phyloP scores from a whole-genome alignment of 1,140 invertebrate species.

The Agrilus planipennis region DNA sequence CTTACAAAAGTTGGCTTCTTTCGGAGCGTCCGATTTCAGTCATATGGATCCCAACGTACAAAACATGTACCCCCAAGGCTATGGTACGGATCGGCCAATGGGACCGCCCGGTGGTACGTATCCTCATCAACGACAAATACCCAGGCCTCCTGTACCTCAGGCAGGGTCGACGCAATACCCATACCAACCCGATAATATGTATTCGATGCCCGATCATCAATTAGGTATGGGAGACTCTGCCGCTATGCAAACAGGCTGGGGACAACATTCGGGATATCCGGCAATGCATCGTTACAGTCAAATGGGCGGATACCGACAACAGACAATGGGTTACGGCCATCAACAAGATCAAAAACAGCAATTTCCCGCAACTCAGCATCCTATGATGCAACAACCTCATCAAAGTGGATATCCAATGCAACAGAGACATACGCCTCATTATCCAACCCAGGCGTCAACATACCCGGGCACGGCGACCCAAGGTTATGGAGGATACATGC shows the following conservation, averaged over 20 bases:
- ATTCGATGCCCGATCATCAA: conserved; percentile 59
- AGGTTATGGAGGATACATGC: conserved; percentile 46
- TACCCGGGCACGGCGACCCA: conserved; percentile 39
- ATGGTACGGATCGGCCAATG: conserved; percentile 36
- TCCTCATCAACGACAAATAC: conserved; percentile 38
- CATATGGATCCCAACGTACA: conserved; percentile 40
- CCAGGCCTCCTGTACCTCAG: conserved; percentile 41
- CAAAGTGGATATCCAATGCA: conserved; percentile 40
- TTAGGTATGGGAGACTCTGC: conserved; percentile 41
- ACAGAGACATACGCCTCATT: conserved; percentile 41
- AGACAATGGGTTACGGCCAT: conserved; percentile 52
- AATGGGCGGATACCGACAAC: conserved; percentile 45
- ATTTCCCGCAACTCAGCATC: conserved; percentile 36
- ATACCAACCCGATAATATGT: conserved; percentile 60
- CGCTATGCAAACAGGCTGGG: conserved; percentile 41
- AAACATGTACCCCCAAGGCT: conserved; percentile 46
- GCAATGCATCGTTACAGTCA: conserved; percentile 39
- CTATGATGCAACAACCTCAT: conserved; percentile 40
- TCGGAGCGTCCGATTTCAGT: conserved; percentile 45
- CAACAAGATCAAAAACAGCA: conserved; percentile 49
- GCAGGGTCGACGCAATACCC: conserved; percentile 49
- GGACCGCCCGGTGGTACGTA: conserved; percentile 39
- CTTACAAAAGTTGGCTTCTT: conserved; percentile 64
- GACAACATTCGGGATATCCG: conserved; percentile 39
- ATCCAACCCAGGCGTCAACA: conserved; percentile 35